Evolutionary conservation across 37 sponge, comb jelly and placozoan species (phyloP).

Genomic region (Beroe forskalii): DNA sequence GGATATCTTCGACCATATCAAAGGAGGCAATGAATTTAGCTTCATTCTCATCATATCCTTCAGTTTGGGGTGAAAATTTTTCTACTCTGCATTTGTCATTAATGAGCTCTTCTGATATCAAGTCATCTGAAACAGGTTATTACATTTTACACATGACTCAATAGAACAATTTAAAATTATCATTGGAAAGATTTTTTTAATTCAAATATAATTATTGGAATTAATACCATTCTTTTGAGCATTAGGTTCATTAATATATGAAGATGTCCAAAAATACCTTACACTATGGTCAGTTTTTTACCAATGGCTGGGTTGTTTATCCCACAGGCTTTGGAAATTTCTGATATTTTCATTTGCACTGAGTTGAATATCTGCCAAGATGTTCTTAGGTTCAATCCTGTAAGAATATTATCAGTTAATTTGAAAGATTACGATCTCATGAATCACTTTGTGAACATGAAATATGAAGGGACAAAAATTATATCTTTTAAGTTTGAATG

Average conservation of each 20-base stretch:
- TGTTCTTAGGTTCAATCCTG: background rate
- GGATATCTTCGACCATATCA: conserved; percentile 18
- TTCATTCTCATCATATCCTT: background rate
- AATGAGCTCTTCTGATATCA: background rate
- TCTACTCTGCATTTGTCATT: background rate
- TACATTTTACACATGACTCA: too few relatives aligned
- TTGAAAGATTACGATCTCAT: too few relatives aligned
- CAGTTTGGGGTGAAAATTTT: background rate
- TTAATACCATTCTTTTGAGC: too few relatives aligned
- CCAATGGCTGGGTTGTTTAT: background rate
- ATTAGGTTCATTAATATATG: too few relatives aligned
- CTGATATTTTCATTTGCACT: conserved; percentile 19
- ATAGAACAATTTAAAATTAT: too few relatives aligned
- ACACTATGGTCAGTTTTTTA: too few relatives aligned
- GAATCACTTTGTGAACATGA: too few relatives aligned
- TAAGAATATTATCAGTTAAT: too few relatives aligned
- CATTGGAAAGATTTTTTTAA: too few relatives aligned
- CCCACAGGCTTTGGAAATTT: conserved; percentile 2
- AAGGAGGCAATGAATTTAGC: background rate
- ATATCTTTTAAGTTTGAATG: too few relatives aligned
- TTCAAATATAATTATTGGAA: too few relatives aligned
- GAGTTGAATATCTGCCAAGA: conserved; percentile 11
- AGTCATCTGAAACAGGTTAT: background rate
- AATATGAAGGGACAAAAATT: background rate
- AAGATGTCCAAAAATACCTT: too few relatives aligned